Conservation (phyloP, 2,888 invertebrate genomes). For the Neoascia interrupta region DNA sequence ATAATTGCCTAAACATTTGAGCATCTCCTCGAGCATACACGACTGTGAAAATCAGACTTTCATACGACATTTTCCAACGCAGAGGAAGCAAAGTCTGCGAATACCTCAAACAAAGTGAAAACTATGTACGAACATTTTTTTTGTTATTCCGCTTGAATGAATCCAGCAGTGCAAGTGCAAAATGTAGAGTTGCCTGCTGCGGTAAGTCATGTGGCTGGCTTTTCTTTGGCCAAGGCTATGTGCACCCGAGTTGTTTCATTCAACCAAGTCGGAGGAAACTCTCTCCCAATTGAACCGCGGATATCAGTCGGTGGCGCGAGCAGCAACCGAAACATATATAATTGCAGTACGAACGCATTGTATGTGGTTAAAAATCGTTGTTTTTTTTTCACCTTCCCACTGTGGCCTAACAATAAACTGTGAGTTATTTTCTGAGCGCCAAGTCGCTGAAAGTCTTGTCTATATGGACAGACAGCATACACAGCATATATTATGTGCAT, state of each 20-base stretch:
- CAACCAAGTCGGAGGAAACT: conserved; percentile 41
- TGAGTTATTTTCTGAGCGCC: conserved; percentile 60
- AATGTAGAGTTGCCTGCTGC: conserved; percentile 20
- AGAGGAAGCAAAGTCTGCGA: conserved; percentile 37
- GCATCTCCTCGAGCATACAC: conserved; percentile 20
- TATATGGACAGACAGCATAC: background rate
- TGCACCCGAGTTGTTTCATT: conserved; percentile 36
- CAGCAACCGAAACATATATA: conserved; percentile 44
- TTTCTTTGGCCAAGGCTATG: conserved; percentile 4
- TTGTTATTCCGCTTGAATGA: conserved; percentile 58
- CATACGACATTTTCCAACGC: conserved; percentile 50
- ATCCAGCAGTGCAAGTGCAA: conserved; percentile 59
- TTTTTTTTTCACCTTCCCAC: conserved; percentile 26
- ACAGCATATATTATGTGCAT: conserved; percentile 11
- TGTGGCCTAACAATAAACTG: conserved; percentile 52
- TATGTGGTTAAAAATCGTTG: conserved; percentile 1
- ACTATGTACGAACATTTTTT: conserved; percentile 19
- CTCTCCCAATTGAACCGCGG: conserved; percentile 51
- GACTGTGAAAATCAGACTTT: conserved; percentile 36
- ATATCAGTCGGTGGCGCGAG: conserved; percentile 19
- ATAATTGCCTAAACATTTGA: conserved; percentile 53
- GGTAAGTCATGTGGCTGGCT: conserved; percentile 35
- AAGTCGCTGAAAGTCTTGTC: conserved; percentile 40
- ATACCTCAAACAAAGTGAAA: conserved; percentile 51
- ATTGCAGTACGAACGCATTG: conserved; percentile 36